phyloP scores from a whole-genome alignment of 2,113 vertebrate genomes.

The Xyliphius kryptos region DNA sequence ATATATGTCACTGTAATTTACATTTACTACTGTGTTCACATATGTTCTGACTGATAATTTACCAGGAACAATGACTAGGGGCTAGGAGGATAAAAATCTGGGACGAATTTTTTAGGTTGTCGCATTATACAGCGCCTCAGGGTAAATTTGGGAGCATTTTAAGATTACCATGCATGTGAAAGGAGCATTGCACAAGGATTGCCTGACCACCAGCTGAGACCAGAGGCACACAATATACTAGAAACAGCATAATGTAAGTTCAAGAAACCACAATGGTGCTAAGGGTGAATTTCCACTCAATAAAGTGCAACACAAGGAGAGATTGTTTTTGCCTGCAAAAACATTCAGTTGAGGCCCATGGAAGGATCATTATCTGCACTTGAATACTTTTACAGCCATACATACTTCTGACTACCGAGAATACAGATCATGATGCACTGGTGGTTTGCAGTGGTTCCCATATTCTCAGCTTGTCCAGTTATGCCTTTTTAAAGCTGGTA shows the following conservation, averaged over 20 bases:
- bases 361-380: constrained; percentile 32
- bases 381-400: constrained; percentile 30
- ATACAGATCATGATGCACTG: constrained; percentile 36
- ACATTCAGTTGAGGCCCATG: constrained; percentile 38
- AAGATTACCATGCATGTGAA: no score
- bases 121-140: no score
- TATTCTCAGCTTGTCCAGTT: constrained; percentile 29
- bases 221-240: constrained; percentile 17
- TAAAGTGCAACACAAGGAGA: constrained; percentile 45
- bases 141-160: no score
- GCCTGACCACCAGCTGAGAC: constrained; percentile 26
- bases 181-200: no score
- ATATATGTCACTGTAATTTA: no score
- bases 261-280: constrained; percentile 38
- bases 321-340: constrained; percentile 49
- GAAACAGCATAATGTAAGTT: no score
- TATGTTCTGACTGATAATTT: no score
- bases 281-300: constrained; percentile 41
- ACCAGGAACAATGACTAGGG: no score
- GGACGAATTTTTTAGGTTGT: no score
- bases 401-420: constrained; percentile 42
- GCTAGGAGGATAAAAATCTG: no score
- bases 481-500: constrained; percentile 32
- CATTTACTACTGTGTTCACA: no score
- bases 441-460: constrained; percentile 34